These are phyloP conservation scores for Lutjanus campechanus DNA, from an alignment of 2,797 vertebrate genomes.

Conservation along the genomic window DNA sequence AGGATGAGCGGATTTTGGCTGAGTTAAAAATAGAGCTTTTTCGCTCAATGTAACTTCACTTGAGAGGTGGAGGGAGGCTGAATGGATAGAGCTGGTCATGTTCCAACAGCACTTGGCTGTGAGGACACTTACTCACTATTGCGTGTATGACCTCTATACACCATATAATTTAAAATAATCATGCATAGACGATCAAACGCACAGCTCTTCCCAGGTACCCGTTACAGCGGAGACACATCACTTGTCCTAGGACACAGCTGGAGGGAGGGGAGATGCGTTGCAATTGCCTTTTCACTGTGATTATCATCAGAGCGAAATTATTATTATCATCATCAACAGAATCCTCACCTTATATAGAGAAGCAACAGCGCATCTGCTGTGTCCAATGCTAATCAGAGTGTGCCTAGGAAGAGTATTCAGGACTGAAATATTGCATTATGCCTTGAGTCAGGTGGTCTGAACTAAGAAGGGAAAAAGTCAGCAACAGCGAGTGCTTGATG, in stretches of 20 bases:
- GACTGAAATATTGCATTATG: constrained; percentile 40
- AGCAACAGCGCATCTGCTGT: constrained; percentile 38
- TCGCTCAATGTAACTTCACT: constrained; percentile 36
- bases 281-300: constrained; percentile 59
- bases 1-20: constrained; percentile 43
- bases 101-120: constrained; percentile 44
- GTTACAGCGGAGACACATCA: constrained; percentile 24
- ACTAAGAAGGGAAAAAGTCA: constrained; percentile 18
- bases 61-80: constrained; percentile 32
- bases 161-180: constrained; percentile 53
- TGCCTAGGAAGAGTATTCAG: constrained; percentile 24
- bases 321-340: constrained; percentile 50
- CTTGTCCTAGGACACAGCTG: constrained; percentile 56
- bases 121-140: constrained; percentile 36
- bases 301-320: constrained; percentile 65
- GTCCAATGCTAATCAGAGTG: constrained; percentile 44
- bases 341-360: constrained; percentile 41
- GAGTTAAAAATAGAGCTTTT: constrained; percentile 61
- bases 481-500: constrained; percentile 18
- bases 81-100: constrained; percentile 40
- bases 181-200: constrained; percentile 39
- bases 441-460: constrained; percentile 30
- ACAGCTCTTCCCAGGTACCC: constrained; percentile 33
- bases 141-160: constrained; percentile 44
- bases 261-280: constrained; percentile 30